phyloP scores from a whole-genome alignment of 1,140 invertebrate species.

The Parasteatoda tepidariorum region DNA sequence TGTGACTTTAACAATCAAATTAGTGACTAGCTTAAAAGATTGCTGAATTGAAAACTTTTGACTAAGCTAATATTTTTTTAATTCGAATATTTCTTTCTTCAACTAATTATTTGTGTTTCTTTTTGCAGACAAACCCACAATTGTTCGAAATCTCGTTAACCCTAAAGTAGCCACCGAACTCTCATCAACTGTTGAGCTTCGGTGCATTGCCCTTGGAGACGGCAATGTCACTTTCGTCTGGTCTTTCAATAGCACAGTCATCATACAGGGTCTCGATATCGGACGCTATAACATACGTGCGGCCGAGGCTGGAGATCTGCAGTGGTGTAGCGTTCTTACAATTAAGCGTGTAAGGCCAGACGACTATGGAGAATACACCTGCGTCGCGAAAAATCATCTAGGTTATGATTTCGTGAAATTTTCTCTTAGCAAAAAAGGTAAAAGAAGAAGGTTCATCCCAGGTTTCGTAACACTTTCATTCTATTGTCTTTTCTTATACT shows the following conservation, averaged over 20 bases:
- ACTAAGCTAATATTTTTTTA: no score
- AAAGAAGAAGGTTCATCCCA: conserved; percentile 78
- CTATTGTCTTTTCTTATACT: conserved; percentile 67
- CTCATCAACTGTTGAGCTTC: conserved; percentile 81
- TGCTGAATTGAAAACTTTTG: no score
- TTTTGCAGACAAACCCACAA: conserved; percentile 83
- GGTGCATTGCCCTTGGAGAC: conserved; percentile 83
- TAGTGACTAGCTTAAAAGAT: no score
- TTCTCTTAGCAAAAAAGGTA: conserved; percentile 58
- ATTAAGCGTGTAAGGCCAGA: conserved; percentile 82
- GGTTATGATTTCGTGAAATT: conserved; percentile 74
- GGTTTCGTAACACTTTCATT: conserved; percentile 78
- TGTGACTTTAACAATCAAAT: no score
- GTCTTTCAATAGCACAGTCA: conserved; percentile 69
- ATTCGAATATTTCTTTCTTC: no score
- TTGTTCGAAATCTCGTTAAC: conserved; percentile 82
- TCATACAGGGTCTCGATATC: conserved; percentile 36
- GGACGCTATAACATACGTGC: conserved; percentile 77
- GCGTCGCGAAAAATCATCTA: conserved; percentile 85
- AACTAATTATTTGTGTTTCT: no score
- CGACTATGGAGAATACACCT: conserved; percentile 92
- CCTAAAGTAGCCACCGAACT: conserved; percentile 88
- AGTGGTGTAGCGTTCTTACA: conserved; percentile 75
- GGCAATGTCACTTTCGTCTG: conserved; percentile 86
- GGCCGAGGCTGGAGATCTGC: conserved; percentile 62